These are phyloP conservation scores for Actinostola sp. DNA, from an alignment of 92 coral and sea anemone genomes.

Conservation along the genomic window DNA sequence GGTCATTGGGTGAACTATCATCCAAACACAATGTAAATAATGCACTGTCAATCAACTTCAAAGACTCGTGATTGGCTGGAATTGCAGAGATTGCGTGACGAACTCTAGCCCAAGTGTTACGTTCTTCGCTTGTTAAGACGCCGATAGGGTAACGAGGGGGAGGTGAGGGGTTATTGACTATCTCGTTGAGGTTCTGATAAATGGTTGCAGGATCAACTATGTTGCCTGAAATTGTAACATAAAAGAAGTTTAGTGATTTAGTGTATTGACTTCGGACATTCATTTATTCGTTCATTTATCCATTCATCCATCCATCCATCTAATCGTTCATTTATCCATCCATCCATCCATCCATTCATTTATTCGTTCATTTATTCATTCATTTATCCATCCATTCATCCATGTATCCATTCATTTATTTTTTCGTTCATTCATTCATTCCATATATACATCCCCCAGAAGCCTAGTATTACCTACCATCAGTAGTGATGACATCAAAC, in stretches of 20 bases:
- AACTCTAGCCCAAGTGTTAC: slow-evolving; percentile 88
- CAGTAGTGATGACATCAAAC: slow-evolving; percentile 82
- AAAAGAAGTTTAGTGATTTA: neutral
- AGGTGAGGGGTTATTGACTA: slow-evolving; percentile 61
- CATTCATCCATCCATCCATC: too few relatives aligned
- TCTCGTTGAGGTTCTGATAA: slow-evolving; percentile 77
- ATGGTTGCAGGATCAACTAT: slow-evolving; percentile 77
- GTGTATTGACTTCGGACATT: neutral
- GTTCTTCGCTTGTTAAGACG: slow-evolving; percentile 79
- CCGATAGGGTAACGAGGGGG: slow-evolving; percentile 78
- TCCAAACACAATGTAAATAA: slow-evolving; percentile 88
- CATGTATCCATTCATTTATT: neutral
- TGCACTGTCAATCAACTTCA: slow-evolving; percentile 93
- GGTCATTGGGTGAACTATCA: slow-evolving; percentile 58
- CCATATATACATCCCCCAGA: too few relatives aligned
- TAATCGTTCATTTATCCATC: neutral
- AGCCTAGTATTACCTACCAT: slow-evolving; percentile 65
- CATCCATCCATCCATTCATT: neutral
- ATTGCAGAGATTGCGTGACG: slow-evolving; percentile 80
- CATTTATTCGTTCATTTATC: too few relatives aligned
- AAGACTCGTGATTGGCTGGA: slow-evolving; percentile 79
- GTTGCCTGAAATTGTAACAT: slow-evolving; percentile 46
- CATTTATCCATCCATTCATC: neutral
- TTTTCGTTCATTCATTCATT: neutral
- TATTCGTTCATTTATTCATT: too few relatives aligned